phyloP scores from a whole-genome alignment of 2,797 vertebrate species.

The Gambelia wislizenii region DNA sequence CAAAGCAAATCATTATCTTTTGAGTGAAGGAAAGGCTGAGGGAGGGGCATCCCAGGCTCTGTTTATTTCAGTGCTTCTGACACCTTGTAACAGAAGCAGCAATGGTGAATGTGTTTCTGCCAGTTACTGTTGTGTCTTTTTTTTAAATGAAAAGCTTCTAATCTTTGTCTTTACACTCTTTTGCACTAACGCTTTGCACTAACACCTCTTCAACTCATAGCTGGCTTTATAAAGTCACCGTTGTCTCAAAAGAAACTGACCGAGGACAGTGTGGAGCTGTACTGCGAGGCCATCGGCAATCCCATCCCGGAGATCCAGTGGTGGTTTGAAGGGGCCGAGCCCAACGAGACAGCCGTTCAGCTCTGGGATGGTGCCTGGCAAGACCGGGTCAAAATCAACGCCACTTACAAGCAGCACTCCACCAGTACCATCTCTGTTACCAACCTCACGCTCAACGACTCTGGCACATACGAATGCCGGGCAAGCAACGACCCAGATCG shows the following conservation, averaged over 20 bases:
- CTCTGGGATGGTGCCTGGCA: constrained; percentile 91
- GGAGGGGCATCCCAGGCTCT: neutral
- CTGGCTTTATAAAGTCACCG: constrained; percentile 91
- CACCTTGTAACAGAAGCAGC: neutral
- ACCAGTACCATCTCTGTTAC: constrained; percentile 87
- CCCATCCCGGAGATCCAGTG: constrained; percentile 96
- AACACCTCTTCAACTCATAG: constrained; percentile 78
- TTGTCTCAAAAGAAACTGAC: constrained; percentile 87
- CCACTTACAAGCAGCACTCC: constrained; percentile 89
- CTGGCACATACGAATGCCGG: constrained; percentile 93
- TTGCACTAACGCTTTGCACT: constrained; percentile 69
- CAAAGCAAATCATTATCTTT: too few species aligned
- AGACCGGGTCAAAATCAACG: constrained; percentile 87
- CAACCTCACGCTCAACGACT: constrained; percentile 84
- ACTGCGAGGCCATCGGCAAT: constrained; percentile 91
- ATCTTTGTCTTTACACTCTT: neutral
- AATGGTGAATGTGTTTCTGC: neutral
- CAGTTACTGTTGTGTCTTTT: neutral
- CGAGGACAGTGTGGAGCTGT: constrained; percentile 83
- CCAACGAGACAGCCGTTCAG: constrained; percentile 84
- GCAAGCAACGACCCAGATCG: constrained; percentile 96
- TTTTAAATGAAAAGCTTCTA: neutral
- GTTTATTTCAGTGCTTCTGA: neutral
- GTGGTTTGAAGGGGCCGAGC: constrained; percentile 90
- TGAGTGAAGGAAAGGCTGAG: neutral